Base-by-base conservation (phyloP, 2,113 vertebrate genomes). In the Mormoops blainvillei region DNA sequence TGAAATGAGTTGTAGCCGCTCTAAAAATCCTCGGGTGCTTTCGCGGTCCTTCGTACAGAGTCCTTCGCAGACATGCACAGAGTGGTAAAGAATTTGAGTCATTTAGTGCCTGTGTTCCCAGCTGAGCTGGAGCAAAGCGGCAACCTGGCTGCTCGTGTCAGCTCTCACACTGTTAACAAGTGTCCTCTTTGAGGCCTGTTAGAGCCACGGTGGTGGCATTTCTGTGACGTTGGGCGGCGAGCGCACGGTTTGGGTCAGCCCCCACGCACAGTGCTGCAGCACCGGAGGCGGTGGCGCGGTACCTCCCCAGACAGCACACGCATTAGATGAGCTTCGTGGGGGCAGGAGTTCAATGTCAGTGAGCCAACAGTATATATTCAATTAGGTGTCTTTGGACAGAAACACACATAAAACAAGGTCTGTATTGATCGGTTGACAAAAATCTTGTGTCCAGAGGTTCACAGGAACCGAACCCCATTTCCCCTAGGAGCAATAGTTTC, bases 31-130 rank as follows among this genome's bases (percentile, higher is more conserved):
- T 18, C 0, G 1, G 48, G 7, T 24, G 10, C 68, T 38, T 38
- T 28, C 7, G 0, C 1, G 24, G 74, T 31, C 31, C 4, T 41
- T 3, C 2, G 7, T n/a, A n/a, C n/a, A n/a, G n/a, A n/a, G 74
- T 31, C 31, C 4, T 41, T 3, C 2, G 7, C 43, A 16, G 74
- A 78, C 33, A 12, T 0, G 15, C 5, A 2, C 43, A 20, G 18
- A 3, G 56, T 1, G 15, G 24, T n/a, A 11, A 12, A 48, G 13
- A 14, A 5, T 19, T 1, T 1, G n/a, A 48, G 43, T 9, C 33
- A 1, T 7, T 5, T 1, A 10, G 12, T 0, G 7, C 13, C 8
- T 11, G 0, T 0, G 1, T 24, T 18, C 58, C 43, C 31, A 15
- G 65, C 33, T 0, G 41, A 43, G 12, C 6, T 0, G 2, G 13